Evolutionary conservation across 2,113 vertebrate species (phyloP).

Genomic region (Ardeotis arabs): DNA sequence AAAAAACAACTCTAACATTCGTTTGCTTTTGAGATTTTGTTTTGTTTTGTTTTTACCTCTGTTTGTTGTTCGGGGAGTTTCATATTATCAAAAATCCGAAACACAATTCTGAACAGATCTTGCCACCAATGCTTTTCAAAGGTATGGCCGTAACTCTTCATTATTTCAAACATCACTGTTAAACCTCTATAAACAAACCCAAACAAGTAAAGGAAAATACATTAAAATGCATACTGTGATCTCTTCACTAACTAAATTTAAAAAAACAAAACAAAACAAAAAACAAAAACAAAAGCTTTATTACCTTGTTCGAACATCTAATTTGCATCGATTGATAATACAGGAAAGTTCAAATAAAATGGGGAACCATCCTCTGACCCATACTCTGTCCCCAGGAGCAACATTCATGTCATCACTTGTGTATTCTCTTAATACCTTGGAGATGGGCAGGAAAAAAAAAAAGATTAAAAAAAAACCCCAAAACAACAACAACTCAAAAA

Average conservation of each 20-base stretch:
- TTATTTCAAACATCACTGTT: slow-evolving; percentile 99
- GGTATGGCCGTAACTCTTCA: slow-evolving; percentile 96
- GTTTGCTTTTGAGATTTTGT: neutral
- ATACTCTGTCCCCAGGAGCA: slow-evolving; percentile 92
- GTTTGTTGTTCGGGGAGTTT: slow-evolving; percentile 97
- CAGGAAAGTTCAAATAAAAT: slow-evolving; percentile 98
- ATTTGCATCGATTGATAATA: slow-evolving; percentile 96
- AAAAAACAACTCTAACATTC: neutral
- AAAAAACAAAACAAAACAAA: neutral
- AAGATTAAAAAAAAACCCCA: neutral
- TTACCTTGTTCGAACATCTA: slow-evolving; percentile 95
- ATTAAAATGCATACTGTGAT: neutral
- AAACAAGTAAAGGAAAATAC: neutral
- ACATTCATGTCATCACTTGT: slow-evolving; percentile 99
- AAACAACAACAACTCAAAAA: neutral
- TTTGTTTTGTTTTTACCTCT: slow-evolving; percentile 77
- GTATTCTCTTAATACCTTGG: slow-evolving; percentile 92
- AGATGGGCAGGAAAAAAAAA: neutral
- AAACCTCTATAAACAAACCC: slow-evolving; percentile 82
- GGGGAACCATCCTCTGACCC: slow-evolving; percentile 98
- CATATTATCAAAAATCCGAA: slow-evolving; percentile 99
- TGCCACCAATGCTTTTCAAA: slow-evolving; percentile 99
- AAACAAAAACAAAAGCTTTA: neutral
- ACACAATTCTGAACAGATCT: slow-evolving; percentile 95
- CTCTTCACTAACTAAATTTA: neutral